These are phyloP conservation scores for Mya arenaria DNA, from an alignment of 1,140 invertebrate genomes.

Conservation along the genomic window DNA sequence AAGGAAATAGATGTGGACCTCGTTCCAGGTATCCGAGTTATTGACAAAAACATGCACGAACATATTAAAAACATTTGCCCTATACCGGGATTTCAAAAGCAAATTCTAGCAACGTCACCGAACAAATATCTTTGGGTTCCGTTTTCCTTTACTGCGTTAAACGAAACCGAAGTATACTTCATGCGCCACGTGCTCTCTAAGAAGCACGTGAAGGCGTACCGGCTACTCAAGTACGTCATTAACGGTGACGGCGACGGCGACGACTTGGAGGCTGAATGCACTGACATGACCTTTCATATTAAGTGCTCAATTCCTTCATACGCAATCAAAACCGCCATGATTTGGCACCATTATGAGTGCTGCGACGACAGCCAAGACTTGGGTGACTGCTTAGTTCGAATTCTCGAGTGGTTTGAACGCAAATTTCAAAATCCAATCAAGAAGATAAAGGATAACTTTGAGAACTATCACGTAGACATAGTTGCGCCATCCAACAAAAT, in stretches of 20 bases:
- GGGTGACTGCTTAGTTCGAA: too few relatives aligned
- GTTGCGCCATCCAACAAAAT: too few relatives aligned
- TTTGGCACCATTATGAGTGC: constrained; percentile 10
- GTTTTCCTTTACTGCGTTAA: background rate
- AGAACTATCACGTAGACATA: too few relatives aligned
- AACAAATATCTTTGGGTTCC: background rate
- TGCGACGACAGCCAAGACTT: too few relatives aligned
- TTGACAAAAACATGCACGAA: background rate
- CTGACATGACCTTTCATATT: background rate
- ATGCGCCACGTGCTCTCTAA: background rate
- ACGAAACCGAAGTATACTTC: constrained; percentile 21
- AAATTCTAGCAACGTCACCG: background rate
- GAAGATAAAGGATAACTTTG: too few relatives aligned
- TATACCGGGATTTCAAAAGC: background rate
- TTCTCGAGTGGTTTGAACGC: too few relatives aligned
- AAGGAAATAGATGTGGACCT: constrained; percentile 27
- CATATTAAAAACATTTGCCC: background rate
- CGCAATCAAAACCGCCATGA: constrained; percentile 22
- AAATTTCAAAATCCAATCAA: too few relatives aligned
- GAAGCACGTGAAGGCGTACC: constrained; percentile 13
- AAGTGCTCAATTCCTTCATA: background rate
- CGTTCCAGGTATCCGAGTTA: background rate
- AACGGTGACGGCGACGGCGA: constrained; percentile 18
- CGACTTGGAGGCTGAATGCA: background rate
- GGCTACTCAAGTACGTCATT: constrained; percentile 22